Percentiles rank a stretch among this genome's conserved stretches.
These are phyloP conservation scores for Oxystoma pomonae DNA, from an alignment of 2,888 invertebrate species.

Conservation along the genomic window DNA sequence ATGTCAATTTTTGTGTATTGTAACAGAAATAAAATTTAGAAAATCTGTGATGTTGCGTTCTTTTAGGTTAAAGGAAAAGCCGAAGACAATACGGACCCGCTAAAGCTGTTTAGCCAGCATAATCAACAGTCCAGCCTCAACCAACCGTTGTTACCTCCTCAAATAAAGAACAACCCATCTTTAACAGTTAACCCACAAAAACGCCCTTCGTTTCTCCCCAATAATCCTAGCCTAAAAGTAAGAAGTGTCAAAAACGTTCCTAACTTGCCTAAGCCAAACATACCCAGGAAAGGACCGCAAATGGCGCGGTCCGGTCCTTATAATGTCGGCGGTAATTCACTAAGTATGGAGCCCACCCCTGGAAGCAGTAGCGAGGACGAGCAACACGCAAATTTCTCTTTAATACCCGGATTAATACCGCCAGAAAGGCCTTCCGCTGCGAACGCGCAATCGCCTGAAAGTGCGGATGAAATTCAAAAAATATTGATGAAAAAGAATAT, in stretches of 20 bases:
- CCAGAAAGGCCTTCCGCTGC: neutral
- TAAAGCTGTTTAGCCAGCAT: constrained; percentile 32
- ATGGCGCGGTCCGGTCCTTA: constrained; percentile 33
- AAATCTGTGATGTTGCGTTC: too few species aligned
- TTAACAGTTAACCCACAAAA: constrained; percentile 54
- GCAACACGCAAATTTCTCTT: constrained; percentile 14
- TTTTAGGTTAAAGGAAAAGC: constrained; percentile 47
- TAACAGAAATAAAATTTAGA: too few species aligned
- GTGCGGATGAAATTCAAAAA: constrained; percentile 32
- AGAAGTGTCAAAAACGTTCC: constrained; percentile 44
- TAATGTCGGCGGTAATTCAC: constrained; percentile 29
- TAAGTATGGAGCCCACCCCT: constrained; percentile 24
- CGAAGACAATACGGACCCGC: constrained; percentile 45
- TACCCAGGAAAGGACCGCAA: constrained; percentile 36
- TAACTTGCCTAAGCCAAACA: constrained; percentile 42
- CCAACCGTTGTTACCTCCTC: constrained; percentile 34
- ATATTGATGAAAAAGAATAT: constrained; percentile 36
- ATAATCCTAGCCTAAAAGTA: constrained; percentile 41
- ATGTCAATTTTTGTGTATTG: too few species aligned
- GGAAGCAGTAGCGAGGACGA: constrained; percentile 36
- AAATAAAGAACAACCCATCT: constrained; percentile 57
- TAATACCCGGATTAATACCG: neutral
- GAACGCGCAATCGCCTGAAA: constrained; percentile 11
- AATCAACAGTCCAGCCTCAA: constrained; percentile 17
- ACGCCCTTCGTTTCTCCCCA: constrained; percentile 37